A percentile compares a stretch with the other conserved stretches of the same genome.
phyloP scores from a whole-genome alignment of 2,888 invertebrate genomes.

The Amiota mariae region DNA sequence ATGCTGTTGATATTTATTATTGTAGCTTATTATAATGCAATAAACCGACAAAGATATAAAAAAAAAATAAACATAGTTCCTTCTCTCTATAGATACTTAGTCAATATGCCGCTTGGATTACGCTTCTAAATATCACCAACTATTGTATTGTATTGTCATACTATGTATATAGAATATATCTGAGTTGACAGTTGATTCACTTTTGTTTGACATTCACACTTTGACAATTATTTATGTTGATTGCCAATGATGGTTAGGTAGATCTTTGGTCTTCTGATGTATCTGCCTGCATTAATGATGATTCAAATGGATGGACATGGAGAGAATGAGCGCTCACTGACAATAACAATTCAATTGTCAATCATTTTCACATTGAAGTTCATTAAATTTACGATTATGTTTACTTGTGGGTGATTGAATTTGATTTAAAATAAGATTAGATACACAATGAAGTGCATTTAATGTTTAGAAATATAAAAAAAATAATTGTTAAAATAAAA shows the following conservation, averaged over 20 bases:
- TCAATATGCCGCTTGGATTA: not conserved
- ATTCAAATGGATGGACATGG: not conserved
- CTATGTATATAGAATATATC: no score
- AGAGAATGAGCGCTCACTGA: not conserved
- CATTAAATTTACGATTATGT: slow-evolving; percentile 2
- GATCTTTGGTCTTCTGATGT: not conserved
- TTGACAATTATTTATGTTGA: slow-evolving; percentile 40
- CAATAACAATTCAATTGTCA: slow-evolving; percentile 33
- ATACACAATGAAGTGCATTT: no score
- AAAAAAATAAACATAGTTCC: slow-evolving; percentile 1
- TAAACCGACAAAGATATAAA: not conserved
- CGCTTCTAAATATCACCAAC: slow-evolving; percentile 24
- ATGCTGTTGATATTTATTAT: not conserved
- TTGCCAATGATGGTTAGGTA: slow-evolving; percentile 3
- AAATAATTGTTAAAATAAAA: no score
- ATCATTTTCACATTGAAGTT: slow-evolving; percentile 23
- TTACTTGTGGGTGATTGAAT: not conserved
- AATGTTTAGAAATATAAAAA: no score
- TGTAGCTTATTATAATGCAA: not conserved
- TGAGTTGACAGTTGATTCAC: slow-evolving; percentile 18
- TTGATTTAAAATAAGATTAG: no score
- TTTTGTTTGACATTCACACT: slow-evolving; percentile 24
- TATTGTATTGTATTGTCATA: not conserved
- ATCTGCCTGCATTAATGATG: not conserved
- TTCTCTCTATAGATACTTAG: not conserved